These are phyloP conservation scores for Chloebia gouldiae DNA, from an alignment of 2,113 vertebrate genomes.

Conservation along the genomic window DNA sequence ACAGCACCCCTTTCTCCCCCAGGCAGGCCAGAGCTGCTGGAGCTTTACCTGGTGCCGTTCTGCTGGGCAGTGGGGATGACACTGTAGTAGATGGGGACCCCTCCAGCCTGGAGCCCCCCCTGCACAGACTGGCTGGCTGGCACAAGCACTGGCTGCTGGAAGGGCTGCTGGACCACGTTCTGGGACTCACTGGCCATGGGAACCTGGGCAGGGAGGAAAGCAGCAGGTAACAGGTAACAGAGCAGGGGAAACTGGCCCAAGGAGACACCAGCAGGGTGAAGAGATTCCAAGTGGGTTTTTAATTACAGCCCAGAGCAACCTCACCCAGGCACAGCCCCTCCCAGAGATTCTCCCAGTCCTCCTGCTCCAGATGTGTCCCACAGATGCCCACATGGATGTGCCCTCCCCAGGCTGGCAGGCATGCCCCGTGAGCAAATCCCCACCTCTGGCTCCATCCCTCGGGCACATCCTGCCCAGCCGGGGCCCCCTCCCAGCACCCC, in stretches of 20 bases:
- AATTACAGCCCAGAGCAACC: not conserved
- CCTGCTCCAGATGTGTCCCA: not conserved
- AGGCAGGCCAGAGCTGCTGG: not conserved
- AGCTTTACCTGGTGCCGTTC: conserved; percentile 89
- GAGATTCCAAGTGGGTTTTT: not conserved
- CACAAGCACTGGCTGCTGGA: conserved; percentile 94
- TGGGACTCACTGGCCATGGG: conserved; percentile 92
- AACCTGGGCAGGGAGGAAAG: conserved; percentile 74
- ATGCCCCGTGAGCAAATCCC: accelerated
- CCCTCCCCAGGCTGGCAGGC: not conserved
- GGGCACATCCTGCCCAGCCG: not conserved
- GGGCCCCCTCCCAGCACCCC: not conserved
- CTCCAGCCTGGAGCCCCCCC: conserved; percentile 80
- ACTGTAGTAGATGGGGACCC: conserved; percentile 94
- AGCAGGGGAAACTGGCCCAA: not conserved
- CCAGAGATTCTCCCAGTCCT: not conserved
- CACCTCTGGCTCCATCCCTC: not conserved
- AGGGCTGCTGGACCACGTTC: conserved; percentile 90
- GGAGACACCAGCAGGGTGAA: not conserved
- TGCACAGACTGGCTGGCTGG: conserved; percentile 94
- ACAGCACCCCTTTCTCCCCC: not conserved
- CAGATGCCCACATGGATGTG: not conserved
- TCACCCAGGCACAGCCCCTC: not conserved
- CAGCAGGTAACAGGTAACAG: not conserved
- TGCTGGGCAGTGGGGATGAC: conserved; percentile 93